Evolutionary conservation across 2,113 vertebrate species (phyloP), one percentile per base, ranked within the genome.

Genomic region (Bucco capensis): DNA sequence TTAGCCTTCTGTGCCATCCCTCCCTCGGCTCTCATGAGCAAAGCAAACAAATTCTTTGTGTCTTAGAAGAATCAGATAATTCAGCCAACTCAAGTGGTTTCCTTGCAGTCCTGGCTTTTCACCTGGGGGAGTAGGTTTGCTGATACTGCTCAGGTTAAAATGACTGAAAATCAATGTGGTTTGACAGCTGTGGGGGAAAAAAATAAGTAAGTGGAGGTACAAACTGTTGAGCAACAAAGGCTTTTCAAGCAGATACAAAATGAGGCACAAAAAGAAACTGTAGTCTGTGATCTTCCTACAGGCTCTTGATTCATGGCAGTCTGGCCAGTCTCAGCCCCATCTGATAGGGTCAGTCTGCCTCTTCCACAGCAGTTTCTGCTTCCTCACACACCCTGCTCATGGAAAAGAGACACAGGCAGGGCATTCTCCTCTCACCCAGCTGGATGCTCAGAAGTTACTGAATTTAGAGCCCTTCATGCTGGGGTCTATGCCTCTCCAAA

Each of bases 121-220:
- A 97, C 96, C 94, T 95, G 86, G 74, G 91, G 82, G 92, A 96
- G 58, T 23, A 23, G 83, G 86, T 92, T 94, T 95, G 87, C 95
- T 96, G 92, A 93, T 95, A 89, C 77, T 90, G 56, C 72, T 83
- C 88, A 91, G 92, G 95, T 96, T 96, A 88, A 96, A 94, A 84
- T 91, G 96, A 97, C 95, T 94, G 93, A 85, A 97, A 98, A 97
- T 97, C 97, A 91, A 96, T 97, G 92, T 71, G 77, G 91, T 92
- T 96, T 97, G 97, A 97, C 95, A 97, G 95, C 83, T 86, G 70
- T 17, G 19, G 54, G 47, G 25, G n/a, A 10, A 40, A 51, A 90
- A 49, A 81, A 79, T 5, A 72, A 87, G 83, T 7, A 92, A 89
- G 57, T 9, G 46, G 21, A 35, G 18, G 49, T 78, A 51, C 66